Evolutionary conservation across 1,140 invertebrate genomes (phyloP).

Genomic region (Drosophila sp.): DNA sequence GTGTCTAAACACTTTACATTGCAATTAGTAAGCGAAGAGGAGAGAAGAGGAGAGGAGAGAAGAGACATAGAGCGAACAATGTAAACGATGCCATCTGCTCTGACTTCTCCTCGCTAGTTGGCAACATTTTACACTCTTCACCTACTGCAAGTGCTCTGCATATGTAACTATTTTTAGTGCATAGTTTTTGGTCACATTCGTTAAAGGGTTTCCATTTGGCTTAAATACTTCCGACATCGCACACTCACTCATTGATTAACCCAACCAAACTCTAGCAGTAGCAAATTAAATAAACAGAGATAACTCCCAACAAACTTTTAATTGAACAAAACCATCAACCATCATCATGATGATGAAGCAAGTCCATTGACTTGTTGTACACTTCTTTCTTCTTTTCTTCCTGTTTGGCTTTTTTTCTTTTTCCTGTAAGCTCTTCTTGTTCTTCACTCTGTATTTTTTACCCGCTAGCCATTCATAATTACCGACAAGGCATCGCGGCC

Average conservation of each 20-base stretch:
- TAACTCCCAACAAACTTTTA: slow-evolving; percentile 67
- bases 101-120: neutral
- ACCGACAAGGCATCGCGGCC: slow-evolving; percentile 48
- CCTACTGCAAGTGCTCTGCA: neutral
- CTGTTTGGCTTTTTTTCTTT: neutral
- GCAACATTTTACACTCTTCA: slow-evolving; percentile 2
- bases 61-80: slow-evolving; percentile 9
- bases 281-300: slow-evolving; percentile 66
- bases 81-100: slow-evolving; percentile 24
- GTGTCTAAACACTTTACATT: slow-evolving; percentile 69
- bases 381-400: slow-evolving; percentile 48
- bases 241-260: slow-evolving; percentile 53
- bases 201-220: neutral
- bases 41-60: neutral
- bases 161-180: slow-evolving; percentile 3
- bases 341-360: neutral
- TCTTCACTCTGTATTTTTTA: slow-evolving; percentile 5
- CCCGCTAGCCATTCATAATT: slow-evolving; percentile 76
- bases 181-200: slow-evolving; percentile 3
- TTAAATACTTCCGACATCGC: neutral
- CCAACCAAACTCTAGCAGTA: slow-evolving; percentile 22
- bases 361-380: slow-evolving; percentile 67
- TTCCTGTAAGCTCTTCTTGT: neutral
- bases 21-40: slow-evolving; percentile 51
- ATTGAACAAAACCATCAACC: slow-evolving; percentile 64